Conservation (phyloP, 2,888 invertebrate species). For the Parascotia fuliginaria region DNA sequence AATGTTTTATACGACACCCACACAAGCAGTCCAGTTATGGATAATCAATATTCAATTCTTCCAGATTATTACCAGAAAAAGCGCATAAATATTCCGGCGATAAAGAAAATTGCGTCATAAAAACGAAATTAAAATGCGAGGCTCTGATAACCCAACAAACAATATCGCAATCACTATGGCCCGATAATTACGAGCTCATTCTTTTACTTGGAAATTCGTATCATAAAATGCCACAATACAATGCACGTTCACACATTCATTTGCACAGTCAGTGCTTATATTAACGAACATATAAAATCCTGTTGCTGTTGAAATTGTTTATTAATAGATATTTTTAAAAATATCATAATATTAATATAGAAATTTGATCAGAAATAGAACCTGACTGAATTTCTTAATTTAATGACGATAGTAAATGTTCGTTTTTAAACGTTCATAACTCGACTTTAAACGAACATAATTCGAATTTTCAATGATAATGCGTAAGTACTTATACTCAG, state of each 20-base stretch:
- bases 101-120: neutral
- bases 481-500: too few species aligned
- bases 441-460: too few species aligned
- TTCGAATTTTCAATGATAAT: too few species aligned
- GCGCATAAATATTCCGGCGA: neutral
- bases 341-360: too few species aligned
- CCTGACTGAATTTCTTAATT: too few species aligned
- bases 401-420: too few species aligned
- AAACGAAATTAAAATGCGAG: slow-evolving; percentile 1
- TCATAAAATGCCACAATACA: neutral
- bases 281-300: too few species aligned
- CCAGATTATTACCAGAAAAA: neutral
- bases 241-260: neutral
- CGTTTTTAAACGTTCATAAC: too few species aligned
- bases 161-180: slow-evolving; percentile 7
- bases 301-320: too few species aligned
- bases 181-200: neutral
- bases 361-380: too few species aligned
- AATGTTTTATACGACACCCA: neutral
- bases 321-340: too few species aligned
- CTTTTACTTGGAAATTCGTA: slow-evolving; percentile 2
- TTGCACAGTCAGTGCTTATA: too few species aligned
- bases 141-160: neutral
- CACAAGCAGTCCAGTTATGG: neutral
- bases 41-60: neutral